phyloP scores from a whole-genome alignment of 1,140 invertebrate species.

The Homalodisca vitripennis region DNA sequence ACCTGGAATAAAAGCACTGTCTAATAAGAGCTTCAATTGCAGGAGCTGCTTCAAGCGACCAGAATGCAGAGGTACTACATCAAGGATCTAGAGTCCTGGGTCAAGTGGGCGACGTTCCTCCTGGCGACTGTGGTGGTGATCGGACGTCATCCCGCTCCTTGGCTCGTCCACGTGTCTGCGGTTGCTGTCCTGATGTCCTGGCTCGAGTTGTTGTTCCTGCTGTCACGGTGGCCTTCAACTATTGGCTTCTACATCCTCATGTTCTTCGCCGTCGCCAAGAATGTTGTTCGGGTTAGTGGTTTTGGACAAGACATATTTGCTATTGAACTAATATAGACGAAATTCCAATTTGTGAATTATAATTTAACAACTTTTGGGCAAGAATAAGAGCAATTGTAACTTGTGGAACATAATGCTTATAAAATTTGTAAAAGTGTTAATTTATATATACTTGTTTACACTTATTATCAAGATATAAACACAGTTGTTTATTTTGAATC shows the following conservation, averaged over 20 bases:
- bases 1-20: neutral
- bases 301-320: neutral
- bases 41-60: constrained; percentile 39
- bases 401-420: neutral
- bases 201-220: constrained; percentile 55
- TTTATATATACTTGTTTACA: neutral
- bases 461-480: neutral
- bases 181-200: constrained; percentile 53
- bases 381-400: too few relatives aligned
- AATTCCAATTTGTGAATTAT: too few relatives aligned
- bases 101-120: constrained; percentile 38
- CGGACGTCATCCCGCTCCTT: constrained; percentile 37
- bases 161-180: constrained; percentile 53
- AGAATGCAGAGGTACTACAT: constrained; percentile 38
- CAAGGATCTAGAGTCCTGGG: constrained; percentile 39
- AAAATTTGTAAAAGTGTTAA: neutral
- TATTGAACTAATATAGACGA: too few relatives aligned
- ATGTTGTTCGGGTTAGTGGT: constrained; percentile 48
- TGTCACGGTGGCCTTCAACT: constrained; percentile 52
- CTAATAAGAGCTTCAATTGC: too few relatives aligned
- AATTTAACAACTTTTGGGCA: too few relatives aligned
- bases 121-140: constrained; percentile 26
- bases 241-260: constrained; percentile 55
- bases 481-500: neutral
- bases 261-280: constrained; percentile 53